These are phyloP conservation scores for Molossus molossus DNA, from an alignment of 2,797 vertebrate species.

Conservation along the genomic window DNA sequence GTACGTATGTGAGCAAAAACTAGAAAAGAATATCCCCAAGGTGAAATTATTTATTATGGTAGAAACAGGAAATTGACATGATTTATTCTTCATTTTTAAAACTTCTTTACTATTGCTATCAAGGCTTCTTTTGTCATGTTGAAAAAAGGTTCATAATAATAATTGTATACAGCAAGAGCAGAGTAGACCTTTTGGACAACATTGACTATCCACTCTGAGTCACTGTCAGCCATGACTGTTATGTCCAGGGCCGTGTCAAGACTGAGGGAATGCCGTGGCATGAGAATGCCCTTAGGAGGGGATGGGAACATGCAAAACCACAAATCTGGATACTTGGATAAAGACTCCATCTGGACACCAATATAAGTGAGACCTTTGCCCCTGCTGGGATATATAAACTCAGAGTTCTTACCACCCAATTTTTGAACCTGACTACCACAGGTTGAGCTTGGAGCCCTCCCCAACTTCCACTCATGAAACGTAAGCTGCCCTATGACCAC, in stretches of 20 bases:
- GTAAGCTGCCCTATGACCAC: background rate
- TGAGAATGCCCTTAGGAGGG: background rate
- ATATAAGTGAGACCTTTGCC: background rate
- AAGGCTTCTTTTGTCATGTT: background rate
- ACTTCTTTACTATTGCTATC: constrained; percentile 22
- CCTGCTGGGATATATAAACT: background rate
- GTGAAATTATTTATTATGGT: constrained; percentile 34
- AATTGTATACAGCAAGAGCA: background rate
- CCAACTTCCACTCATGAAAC: background rate
- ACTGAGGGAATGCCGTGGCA: background rate
- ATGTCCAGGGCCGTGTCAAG: background rate
- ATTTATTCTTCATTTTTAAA: constrained; percentile 39
- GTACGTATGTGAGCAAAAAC: background rate
- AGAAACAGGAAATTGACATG: background rate
- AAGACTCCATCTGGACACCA: background rate
- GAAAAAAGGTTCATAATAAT: background rate
- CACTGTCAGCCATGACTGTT: background rate
- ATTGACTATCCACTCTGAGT: background rate
- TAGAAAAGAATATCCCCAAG: background rate
- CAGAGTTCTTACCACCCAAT: background rate
- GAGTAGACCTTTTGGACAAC: background rate
- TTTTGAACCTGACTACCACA: background rate
- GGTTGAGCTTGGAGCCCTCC: background rate
- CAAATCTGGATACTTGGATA: background rate
- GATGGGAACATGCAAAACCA: background rate